Evolutionary conservation across 2,888 invertebrate genomes (phyloP).

Genomic region (Sphaeridia pumilis): DNA sequence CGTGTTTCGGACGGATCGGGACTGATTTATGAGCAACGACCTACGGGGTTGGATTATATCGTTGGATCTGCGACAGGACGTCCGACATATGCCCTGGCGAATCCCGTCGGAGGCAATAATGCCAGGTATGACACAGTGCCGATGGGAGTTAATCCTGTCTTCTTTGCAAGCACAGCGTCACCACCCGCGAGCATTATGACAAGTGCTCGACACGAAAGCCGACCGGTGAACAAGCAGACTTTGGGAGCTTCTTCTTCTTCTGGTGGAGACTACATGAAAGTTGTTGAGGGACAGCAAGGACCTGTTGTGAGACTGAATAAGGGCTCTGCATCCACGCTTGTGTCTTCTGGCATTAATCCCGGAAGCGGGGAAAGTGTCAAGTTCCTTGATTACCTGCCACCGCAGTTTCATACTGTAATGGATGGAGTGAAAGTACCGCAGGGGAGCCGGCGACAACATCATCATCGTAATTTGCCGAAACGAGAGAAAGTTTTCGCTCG

Average conservation of each 20-base stretch:
- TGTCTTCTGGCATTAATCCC: constrained; percentile 4
- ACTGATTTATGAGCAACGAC: constrained; percentile 21
- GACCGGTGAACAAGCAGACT: not conserved
- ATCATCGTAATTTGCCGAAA: constrained; percentile 30
- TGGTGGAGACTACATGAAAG: too few relatives aligned
- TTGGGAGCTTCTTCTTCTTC: not conserved
- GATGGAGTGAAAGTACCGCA: not conserved
- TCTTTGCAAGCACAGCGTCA: constrained; percentile 26
- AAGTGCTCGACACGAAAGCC: not conserved
- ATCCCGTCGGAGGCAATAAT: constrained; percentile 10
- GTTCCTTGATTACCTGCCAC: constrained; percentile 23
- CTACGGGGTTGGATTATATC: constrained; percentile 23
- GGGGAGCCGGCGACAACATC: not conserved
- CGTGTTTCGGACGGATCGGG: constrained; percentile 21
- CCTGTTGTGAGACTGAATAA: constrained; percentile 6
- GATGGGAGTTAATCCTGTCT: constrained; percentile 15
- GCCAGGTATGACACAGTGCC: constrained; percentile 26
- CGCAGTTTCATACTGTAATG: constrained; percentile 3
- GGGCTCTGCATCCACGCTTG: not conserved
- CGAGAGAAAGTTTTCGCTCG: constrained; percentile 17
- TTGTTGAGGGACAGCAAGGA: not conserved
- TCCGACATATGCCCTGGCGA: constrained; percentile 15
- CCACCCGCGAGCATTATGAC: constrained; percentile 5
- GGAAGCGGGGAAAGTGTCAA: constrained; percentile 17
- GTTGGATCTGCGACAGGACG: constrained; percentile 22